Evolutionary conservation across 2,888 invertebrate species (phyloP), one percentile per base, ranked within the genome.

Genomic region (Chalcis sispes): DNA sequence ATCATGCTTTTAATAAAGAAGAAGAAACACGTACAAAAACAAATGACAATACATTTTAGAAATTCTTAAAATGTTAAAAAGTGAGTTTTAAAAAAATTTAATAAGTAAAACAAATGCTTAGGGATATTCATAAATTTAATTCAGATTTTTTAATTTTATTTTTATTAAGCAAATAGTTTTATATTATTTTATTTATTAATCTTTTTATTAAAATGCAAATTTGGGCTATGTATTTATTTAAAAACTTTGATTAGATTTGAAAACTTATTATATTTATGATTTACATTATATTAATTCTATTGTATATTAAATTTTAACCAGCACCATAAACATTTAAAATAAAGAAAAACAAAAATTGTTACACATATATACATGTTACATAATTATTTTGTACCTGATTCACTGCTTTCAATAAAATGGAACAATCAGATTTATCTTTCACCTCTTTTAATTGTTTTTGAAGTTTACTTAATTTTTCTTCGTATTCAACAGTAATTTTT

Each of bases 301-400:
- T 46, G 1, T 5, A 54, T 50, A 46, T 61, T n/a, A 72, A 76
- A 42, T 42, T 25, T 18, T 70, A 46, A 61, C 54, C 61, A 73
- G 70, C 50, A 67, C 74, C 56, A 52, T 50, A 50, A 71, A 65
- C 59, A 71, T 59, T 61, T 40, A 58, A 62, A 48, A 58, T 4
- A 8, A 64, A 61, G 5, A 54, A 66, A 58, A 52, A 8, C 36
- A 58, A 32, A 36, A 27, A 48, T 67, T 15, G 13, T 18, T 0
- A 36, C 18, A n/a, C 23, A 58, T 54, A 23, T 20, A 42, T 15
- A 42, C 40, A 36, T 40, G 10, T 1, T 1, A 46, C 3, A 8
- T 8, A 46, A n/a, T 46, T n/a, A 36, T n/a, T 15, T 46, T 46
- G n/a, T 76, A 87, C 86, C 86, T 85, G 84, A 77, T 86, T 79